phyloP scores from a whole-genome alignment of 2,113 vertebrate genomes.

The Australoheros scitulus region DNA sequence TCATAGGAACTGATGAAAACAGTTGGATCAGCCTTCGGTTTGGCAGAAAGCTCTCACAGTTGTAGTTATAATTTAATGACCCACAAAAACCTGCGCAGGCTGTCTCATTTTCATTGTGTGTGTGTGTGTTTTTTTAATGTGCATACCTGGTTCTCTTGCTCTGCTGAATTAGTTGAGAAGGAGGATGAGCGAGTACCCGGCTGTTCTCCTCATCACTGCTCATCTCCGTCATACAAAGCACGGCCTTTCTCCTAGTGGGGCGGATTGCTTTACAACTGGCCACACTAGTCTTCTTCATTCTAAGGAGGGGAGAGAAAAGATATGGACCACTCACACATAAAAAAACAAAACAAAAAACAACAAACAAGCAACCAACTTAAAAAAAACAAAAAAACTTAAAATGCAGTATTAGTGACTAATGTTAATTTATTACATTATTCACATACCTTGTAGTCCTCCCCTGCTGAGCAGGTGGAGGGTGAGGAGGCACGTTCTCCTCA shows the following conservation, averaged over 20 bases:
- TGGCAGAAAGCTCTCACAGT: background rate
- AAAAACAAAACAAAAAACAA: too few relatives aligned
- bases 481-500: background rate
- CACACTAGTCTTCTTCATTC: background rate
- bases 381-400: background rate
- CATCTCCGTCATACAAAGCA: background rate
- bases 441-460: slow-evolving; percentile 47
- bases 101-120: background rate
- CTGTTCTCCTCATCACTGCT: slow-evolving; percentile 47
- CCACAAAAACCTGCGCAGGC: background rate
- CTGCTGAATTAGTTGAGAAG: background rate
- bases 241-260: slow-evolving; percentile 22
- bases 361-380: background rate
- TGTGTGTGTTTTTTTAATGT: background rate
- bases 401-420: background rate
- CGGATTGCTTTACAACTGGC: background rate
- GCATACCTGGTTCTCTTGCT: slow-evolving; percentile 44
- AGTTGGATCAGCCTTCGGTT: background rate
- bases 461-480: background rate
- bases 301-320: background rate
- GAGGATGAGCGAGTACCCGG: background rate
- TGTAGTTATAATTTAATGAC: background rate
- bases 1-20: background rate
- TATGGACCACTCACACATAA: background rate
- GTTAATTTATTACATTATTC: slow-evolving; percentile 8